Base-by-base conservation (phyloP, 2,113 vertebrate genomes). In the Colossoma macropomum region DNA sequence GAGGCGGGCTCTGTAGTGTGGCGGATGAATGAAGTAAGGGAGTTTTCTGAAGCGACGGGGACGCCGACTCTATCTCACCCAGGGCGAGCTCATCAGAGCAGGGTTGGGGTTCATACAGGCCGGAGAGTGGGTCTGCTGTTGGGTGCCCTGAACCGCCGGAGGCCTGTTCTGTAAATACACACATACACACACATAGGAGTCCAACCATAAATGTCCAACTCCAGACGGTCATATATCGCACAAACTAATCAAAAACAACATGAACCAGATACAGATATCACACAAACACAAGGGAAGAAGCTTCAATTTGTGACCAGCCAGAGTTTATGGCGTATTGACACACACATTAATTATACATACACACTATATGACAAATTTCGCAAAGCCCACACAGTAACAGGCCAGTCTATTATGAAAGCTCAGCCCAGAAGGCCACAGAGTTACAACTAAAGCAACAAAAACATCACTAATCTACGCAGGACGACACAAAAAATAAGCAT, bases 51-150 rank as follows among this genome's bases (percentile, higher is more conserved):
- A 23, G 8, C 38, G 68, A 34, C 32, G 17, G 28, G 28, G 70
- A 68, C 79, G 75, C 81, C 17, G 59, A 4, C 27, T 72, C 78
- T 59, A 52, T 93, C 94, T 94, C 92, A 95, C 94, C 94, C 93
- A 95, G 88, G 94, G 92, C 84, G 92, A 80, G 90, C 77, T 95
- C 92, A 92, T 95, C 93, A 94, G 90, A 89, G 93, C 92, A 8
- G 93, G 92, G 89, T 83, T 93, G 5, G 74, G 74, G 89, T 83
- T 93, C 90, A 91, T 86, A 89, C 93, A 94, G 91, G 90, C 88
- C 83, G 88, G 88, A 88, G 91, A 71, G 84, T 89, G 91, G 88
- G 86, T 89, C 73, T 90, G 91, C 88, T 90, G 90, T 74, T 91
- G 89, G 45, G 92, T 88, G 82, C 90, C 92, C 84, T 95, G 94